These are phyloP conservation scores for Strix uralensis DNA, from an alignment of 2,113 vertebrate genomes.

Conservation along the genomic window DNA sequence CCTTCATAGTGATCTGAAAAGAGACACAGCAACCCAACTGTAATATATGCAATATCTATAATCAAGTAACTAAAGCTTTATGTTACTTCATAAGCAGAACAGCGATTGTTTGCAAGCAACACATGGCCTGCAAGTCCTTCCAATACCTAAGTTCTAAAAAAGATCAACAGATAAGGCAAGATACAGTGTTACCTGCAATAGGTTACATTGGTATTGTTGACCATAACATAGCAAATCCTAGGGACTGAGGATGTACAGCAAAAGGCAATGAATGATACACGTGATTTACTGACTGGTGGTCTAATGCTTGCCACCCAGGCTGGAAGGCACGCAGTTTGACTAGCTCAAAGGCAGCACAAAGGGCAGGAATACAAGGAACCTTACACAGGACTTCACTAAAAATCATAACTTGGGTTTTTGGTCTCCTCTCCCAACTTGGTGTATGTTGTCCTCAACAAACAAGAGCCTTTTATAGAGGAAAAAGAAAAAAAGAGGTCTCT, in stretches of 20 bases:
- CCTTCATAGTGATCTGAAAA: conserved; percentile 80
- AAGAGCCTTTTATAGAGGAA: background rate
- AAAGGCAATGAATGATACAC: background rate
- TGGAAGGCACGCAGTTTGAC: background rate
- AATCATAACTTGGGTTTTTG: background rate
- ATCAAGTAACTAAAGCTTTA: background rate
- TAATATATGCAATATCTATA: background rate
- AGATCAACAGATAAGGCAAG: background rate
- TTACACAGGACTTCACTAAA: background rate
- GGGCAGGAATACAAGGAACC: background rate
- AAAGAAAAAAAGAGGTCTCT: background rate
- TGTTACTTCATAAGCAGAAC: background rate
- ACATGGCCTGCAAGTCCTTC: background rate
- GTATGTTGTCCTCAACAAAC: background rate
- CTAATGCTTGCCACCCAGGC: background rate
- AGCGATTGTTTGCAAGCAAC: background rate
- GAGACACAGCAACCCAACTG: background rate
- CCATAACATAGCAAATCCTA: background rate
- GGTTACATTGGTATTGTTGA: background rate
- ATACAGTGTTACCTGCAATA: background rate
- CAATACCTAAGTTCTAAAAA: background rate
- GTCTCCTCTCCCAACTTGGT: background rate
- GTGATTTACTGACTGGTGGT: background rate
- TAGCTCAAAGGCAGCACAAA: background rate
- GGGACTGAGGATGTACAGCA: background rate